Base-by-base conservation (phyloP, 2,888 invertebrate species). In the Meteorus colon region DNA sequence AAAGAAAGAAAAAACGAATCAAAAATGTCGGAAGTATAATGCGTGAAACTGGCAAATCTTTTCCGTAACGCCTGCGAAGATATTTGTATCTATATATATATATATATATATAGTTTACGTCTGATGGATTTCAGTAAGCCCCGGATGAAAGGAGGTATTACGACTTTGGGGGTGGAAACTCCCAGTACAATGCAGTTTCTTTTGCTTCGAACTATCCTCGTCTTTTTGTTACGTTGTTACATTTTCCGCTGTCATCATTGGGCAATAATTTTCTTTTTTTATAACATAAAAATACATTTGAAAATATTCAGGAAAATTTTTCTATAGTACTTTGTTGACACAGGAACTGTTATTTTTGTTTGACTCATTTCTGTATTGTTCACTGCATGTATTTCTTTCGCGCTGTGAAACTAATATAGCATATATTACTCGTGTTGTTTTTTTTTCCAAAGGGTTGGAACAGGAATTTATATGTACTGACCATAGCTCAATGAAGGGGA, bases 111-210 rank as follows among this genome's bases (percentile, higher is more conserved):
- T 31, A 24, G 59, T 72, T n/a, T 66, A 27, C 31, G 65, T 59
- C 62, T 24, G 27, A 34, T 59, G 77, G 76, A 78, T 81, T 79
- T 76, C 73, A 74, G 74, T 78, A 75, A 81, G 77, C 69, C 74
- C 60, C 41, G 31, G 62, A 65, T 78, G 79, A 79, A 81, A 77
- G 72, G 48, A 75, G 75, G 80, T 74, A 81, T 81, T 80, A 79
- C 74, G 37, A 67, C 27, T 55, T 60, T 34, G 73, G 74, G 77
- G 68, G 65, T 77, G 73, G 72, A 74, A 75, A 24, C 51, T 34
- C 31, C 31, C 63, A 59, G 55, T 74, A 74, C 41, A 24, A 31
- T 37, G 24, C 65, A 59, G 14, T 59, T 29, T 55, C 24, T 55
- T 24, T 55, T n/a, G 55, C 55, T 1, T n/a, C 55, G 29, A 12